Evolutionary conservation across 2,888 invertebrate species (phyloP).

Genomic region (Cetonia aurata): DNA sequence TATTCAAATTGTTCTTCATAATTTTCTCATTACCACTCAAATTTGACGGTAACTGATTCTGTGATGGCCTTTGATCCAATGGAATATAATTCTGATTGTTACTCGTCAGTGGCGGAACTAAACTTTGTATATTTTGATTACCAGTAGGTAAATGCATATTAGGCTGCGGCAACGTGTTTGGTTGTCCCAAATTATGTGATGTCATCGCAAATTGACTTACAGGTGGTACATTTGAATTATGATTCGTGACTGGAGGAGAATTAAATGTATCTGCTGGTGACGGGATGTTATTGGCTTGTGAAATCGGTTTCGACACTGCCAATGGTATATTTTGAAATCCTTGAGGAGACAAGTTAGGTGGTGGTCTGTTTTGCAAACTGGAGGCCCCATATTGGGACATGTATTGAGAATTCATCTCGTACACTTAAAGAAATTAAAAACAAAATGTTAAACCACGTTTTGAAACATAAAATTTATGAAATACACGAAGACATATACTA

Average conservation of each 20-base stretch:
- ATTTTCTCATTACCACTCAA: neutral
- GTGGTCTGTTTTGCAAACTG: conserved; percentile 60
- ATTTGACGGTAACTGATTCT: conserved; percentile 1
- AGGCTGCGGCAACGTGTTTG: conserved; percentile 45
- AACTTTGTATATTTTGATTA: conserved; percentile 7
- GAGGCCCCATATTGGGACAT: conserved; percentile 62
- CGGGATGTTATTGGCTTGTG: conserved; percentile 25
- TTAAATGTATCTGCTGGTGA: conserved; percentile 59
- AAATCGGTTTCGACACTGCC: conserved; percentile 52
- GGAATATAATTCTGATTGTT: conserved; percentile 10
- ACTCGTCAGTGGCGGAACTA: neutral
- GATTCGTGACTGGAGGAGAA: conserved; percentile 59
- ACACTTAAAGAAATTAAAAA: conserved; percentile 11
- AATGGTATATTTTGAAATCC: conserved; percentile 60
- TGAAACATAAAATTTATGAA: neutral
- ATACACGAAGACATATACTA: conserved; percentile 5
- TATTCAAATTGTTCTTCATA: conserved; percentile 4
- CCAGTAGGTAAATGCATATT: conserved; percentile 17
- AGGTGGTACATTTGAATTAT: conserved; percentile 55
- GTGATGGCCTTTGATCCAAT: too few species aligned
- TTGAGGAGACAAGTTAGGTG: conserved; percentile 69
- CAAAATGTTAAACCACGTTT: neutral
- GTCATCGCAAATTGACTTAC: conserved; percentile 42
- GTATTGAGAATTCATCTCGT: conserved; percentile 69
- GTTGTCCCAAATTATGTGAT: conserved; percentile 43